phyloP scores from a whole-genome alignment of 2,797 vertebrate species.

The Limnodromus scolopaceus region DNA sequence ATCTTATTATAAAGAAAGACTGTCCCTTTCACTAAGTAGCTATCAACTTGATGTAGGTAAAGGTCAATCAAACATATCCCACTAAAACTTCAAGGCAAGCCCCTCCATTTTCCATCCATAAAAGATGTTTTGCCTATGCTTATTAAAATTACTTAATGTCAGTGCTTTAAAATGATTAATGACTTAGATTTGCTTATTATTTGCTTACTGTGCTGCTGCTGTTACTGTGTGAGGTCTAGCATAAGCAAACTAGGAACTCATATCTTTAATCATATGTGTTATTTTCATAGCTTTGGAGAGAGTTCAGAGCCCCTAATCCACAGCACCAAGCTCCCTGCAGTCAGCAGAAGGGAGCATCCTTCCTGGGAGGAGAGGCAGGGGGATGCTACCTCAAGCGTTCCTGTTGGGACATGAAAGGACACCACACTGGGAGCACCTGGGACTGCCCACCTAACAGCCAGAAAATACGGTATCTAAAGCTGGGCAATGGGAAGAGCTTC shows the following conservation, averaged over 20 bases:
- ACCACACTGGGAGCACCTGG: neutral
- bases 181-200: neutral
- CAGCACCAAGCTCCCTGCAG: neutral
- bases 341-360: neutral
- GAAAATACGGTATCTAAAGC: neutral
- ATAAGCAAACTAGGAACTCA: neutral
- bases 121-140: neutral
- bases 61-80: neutral
- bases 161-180: neutral
- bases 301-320: neutral
- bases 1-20: neutral
- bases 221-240: neutral
- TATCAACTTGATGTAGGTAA: neutral
- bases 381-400: neutral
- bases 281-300: neutral
- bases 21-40: neutral
- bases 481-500: neutral
- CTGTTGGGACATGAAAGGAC: neutral
- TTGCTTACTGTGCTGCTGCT: neutral
- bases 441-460: neutral
- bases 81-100: neutral
- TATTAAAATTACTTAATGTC: neutral
- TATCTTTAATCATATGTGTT: neutral
- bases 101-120: neutral
- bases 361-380: neutral